Percentiles rank a stretch among this genome's conserved stretches.
Evolutionary conservation across 2,888 invertebrate species (phyloP).

Genomic region (Masnerella sp.): DNA sequence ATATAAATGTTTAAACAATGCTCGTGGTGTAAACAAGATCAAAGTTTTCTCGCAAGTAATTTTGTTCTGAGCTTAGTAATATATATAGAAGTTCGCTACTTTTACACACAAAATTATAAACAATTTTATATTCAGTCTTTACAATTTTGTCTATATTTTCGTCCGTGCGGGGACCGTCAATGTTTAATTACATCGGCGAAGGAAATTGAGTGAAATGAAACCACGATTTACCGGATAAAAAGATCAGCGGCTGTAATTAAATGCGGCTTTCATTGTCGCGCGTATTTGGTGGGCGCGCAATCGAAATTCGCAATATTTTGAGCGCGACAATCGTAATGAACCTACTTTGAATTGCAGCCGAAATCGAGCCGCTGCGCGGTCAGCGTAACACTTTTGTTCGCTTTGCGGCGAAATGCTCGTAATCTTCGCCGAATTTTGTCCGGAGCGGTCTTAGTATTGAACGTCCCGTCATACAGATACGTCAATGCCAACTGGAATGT

Average conservation of each 20-base stretch:
- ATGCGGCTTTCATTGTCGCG: background rate
- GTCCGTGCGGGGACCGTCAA: background rate
- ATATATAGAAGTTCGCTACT: too few species aligned
- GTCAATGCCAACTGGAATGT: slow-evolving; percentile 35
- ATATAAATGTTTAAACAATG: too few species aligned
- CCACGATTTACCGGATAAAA: background rate
- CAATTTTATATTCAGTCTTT: too few species aligned
- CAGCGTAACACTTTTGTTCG: background rate
- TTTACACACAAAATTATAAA: too few species aligned
- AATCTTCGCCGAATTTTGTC: slow-evolving; percentile 8
- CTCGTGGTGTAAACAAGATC: too few species aligned
- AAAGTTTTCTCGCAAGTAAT: too few species aligned
- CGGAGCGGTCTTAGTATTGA: slow-evolving; percentile 18
- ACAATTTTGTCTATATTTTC: background rate
- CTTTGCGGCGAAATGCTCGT: slow-evolving; percentile 4
- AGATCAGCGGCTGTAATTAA: background rate
- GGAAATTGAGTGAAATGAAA: background rate
- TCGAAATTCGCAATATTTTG: slow-evolving; percentile 1
- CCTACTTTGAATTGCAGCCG: slow-evolving; percentile 5
- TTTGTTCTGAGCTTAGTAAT: too few species aligned
- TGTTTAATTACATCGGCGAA: background rate
- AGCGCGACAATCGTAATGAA: background rate
- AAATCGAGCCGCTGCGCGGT: background rate
- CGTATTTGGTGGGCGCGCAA: background rate
- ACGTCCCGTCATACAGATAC: slow-evolving; percentile 26